Conservation (phyloP, 2,888 invertebrate species). For the Drosophila borealis region DNA sequence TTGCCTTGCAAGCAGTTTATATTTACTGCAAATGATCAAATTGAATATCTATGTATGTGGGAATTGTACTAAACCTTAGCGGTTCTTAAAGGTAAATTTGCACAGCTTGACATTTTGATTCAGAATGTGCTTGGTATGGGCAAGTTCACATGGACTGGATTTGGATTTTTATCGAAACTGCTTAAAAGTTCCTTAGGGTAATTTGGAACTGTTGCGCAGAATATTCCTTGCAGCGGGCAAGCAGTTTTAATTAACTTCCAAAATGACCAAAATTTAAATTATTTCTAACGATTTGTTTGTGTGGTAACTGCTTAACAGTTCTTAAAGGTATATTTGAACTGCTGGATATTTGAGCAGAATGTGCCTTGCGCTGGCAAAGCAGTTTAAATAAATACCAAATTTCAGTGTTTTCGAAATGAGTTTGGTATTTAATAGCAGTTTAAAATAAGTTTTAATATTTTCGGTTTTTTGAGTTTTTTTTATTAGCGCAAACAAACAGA, state of each 20-base stretch:
- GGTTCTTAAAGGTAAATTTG: no score
- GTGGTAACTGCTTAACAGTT: neutral
- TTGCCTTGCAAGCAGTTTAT: neutral
- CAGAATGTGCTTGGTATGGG: neutral
- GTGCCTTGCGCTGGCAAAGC: neutral
- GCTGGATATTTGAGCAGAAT: neutral
- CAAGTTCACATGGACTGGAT: no score
- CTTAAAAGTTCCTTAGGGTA: neutral
- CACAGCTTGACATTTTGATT: neutral
- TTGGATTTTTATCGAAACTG: no score
- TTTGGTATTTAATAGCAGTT: no score
- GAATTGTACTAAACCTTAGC: no score
- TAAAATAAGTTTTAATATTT: no score
- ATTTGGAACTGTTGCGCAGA: neutral
- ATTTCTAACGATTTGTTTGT: neutral
- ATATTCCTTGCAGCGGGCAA: neutral
- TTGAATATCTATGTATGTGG: no score
- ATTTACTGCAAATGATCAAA: neutral
- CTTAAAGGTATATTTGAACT: neutral
- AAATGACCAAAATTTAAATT: neutral
- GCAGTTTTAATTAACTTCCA: neutral
- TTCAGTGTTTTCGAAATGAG: no score
- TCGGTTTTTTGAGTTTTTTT: neutral
- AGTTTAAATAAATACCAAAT: no score
- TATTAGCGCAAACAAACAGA: neutral